Evolutionary conservation across 2,113 vertebrate genomes (phyloP), one percentile per base, ranked within the genome.

Genomic region (Pygoscelis adeliae): DNA sequence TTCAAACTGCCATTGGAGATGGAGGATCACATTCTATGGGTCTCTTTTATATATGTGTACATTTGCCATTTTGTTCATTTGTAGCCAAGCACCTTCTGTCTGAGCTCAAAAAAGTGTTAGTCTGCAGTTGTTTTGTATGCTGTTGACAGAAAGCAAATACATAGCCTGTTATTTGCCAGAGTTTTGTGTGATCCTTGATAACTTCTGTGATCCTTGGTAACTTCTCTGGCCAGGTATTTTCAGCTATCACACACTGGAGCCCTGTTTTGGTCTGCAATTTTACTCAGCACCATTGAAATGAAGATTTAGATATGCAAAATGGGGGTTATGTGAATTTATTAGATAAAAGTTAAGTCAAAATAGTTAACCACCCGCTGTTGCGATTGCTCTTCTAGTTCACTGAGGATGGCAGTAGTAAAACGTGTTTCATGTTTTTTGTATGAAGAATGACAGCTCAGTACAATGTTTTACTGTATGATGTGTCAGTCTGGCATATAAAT

Each of bases 51-150:
- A 15, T 61, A 16, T 30, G 23, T 36, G 23, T 52, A 25, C 56
- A 52, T 70, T 81, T 96, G 79, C 59, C n/a, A 40, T 88, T 80
- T 73, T 53, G 38, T 84, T 80, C 23, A 16, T 76, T 74, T 81
- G 18, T 67, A 83, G 59, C 63, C 71, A 55, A 63, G 13, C 29
- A 59, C 55, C 63, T 78, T 77, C 80, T 77, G 21, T 50, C 50
- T 13, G 42, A 46, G 61, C 61, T 87, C 69, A 76, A 36, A 69
- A 67, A 63, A 14, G 42, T n/a, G 44, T 34, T 16, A 10, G 44
- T 34, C 76, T 92, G 52, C 53, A 15, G 27, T 32, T 2, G 34
- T 59, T 74, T 32, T 19, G 61, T 42, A 49, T 36, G 78, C 62
- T 55, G 22, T 2, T 53, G 42, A 83, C 74, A 61, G 69, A 80